Percentiles rank a stretch among this genome's conserved stretches.
Conservation (phyloP, 2,113 vertebrate genomes). For the Uria lomvia region DNA sequence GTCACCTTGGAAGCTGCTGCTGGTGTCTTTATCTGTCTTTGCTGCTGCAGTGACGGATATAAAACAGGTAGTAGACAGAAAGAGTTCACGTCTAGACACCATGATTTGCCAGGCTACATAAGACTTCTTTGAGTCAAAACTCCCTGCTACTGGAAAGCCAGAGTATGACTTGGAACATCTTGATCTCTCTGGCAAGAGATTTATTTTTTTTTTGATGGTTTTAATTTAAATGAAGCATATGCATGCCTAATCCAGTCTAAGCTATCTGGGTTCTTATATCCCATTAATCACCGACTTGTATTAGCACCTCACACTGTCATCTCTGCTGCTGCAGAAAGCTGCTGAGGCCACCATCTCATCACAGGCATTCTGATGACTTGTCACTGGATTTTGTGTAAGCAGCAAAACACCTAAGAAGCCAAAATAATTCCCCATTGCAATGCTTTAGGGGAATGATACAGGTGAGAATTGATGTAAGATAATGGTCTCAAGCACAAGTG, state of each 20-base stretch:
- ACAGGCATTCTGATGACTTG: constrained; percentile 56
- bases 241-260: constrained; percentile 38
- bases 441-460: not conserved
- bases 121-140: not conserved
- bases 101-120: not conserved
- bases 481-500: not conserved
- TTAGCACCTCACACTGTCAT: constrained; percentile 21
- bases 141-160: not conserved
- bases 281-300: constrained; percentile 50
- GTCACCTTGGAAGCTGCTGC: not conserved
- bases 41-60: not conserved
- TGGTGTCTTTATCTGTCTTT: not conserved
- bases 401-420: constrained; percentile 8
- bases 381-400: constrained; percentile 38
- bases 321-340: not conserved
- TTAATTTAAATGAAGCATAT: constrained; percentile 13
- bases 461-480: not conserved
- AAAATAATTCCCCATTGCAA: not conserved
- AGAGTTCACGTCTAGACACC: not conserved
- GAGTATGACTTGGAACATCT: not conserved
- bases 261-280: constrained; percentile 31
- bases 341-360: constrained; percentile 19
- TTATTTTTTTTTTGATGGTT: not conserved
- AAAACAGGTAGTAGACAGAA: not conserved
- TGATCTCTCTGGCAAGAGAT: not conserved